phyloP scores from a whole-genome alignment of 2,797 vertebrate genomes.

The Gorsachius magnificus region DNA sequence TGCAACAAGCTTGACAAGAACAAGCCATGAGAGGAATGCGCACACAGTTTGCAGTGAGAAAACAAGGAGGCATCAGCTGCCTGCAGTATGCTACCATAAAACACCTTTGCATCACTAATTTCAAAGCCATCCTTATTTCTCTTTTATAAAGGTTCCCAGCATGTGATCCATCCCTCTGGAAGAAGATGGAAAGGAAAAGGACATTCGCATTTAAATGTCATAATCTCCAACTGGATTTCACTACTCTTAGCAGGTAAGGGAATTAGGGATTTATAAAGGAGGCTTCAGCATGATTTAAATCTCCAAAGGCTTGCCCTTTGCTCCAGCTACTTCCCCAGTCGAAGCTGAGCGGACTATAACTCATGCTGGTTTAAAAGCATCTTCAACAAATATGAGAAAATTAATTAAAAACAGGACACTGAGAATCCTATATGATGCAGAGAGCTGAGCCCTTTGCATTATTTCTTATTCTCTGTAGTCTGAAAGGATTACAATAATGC shows the following conservation, averaged over 20 bases:
- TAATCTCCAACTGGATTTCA: background rate
- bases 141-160: background rate
- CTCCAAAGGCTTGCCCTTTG: slow-evolving; percentile 56
- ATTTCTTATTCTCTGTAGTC: background rate
- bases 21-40: background rate
- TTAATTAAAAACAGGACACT: slow-evolving; percentile 6
- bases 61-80: background rate
- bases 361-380: slow-evolving; percentile 6
- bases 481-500: background rate
- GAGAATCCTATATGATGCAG: slow-evolving; percentile 9
- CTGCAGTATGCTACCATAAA: background rate
- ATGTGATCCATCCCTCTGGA: background rate
- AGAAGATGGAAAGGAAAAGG: background rate
- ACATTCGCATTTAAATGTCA: background rate
- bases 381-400: slow-evolving; percentile 36
- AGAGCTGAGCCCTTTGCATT: background rate
- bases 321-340: background rate
- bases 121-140: background rate
- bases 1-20: background rate
- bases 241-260: background rate
- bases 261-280: slow-evolving; percentile 36
- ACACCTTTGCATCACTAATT: background rate
- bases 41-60: background rate
- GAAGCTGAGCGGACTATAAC: background rate
- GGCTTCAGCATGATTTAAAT: background rate